A percentile compares a stretch with the other conserved stretches of the same genome.
Conservation (phyloP, 2,113 vertebrate species). For the Cryptomyrus ogoouensis region DNA sequence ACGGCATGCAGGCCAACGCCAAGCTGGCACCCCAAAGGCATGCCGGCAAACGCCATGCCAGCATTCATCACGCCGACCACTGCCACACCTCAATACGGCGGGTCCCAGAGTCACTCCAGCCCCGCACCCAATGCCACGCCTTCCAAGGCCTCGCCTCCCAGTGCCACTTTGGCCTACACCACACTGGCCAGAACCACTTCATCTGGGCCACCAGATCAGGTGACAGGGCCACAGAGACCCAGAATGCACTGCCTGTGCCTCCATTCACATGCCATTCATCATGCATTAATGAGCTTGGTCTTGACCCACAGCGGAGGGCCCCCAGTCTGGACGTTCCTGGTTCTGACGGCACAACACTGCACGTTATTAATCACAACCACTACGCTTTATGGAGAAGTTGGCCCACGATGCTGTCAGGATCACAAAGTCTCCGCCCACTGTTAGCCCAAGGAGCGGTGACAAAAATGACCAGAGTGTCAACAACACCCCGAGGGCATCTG, state of each 20-base stretch:
- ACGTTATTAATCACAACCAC: neutral
- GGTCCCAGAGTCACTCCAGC: too few relatives aligned
- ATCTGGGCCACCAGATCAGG: neutral
- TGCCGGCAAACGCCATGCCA: too few relatives aligned
- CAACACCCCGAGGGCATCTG: neutral
- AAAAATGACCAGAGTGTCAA: neutral
- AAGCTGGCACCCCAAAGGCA: too few relatives aligned
- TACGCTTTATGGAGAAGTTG: too few relatives aligned
- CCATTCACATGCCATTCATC: neutral
- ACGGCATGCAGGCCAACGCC: too few relatives aligned
- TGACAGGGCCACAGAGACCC: neutral
- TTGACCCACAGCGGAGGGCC: neutral
- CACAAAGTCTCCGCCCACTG: neutral
- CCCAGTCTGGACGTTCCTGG: neutral
- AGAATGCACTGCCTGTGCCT: neutral
- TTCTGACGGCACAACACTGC: neutral
- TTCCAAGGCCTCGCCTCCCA: too few relatives aligned
- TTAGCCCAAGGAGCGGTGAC: neutral
- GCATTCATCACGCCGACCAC: too few relatives aligned
- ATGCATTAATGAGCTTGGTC: neutral
- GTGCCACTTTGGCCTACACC: too few relatives aligned
- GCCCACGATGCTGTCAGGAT: too few relatives aligned
- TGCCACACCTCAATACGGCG: too few relatives aligned
- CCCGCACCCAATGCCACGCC: too few relatives aligned
- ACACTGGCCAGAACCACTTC: neutral